Conservation (phyloP, 1,140 invertebrate genomes). For the Chrysomallon squamiferum region DNA sequence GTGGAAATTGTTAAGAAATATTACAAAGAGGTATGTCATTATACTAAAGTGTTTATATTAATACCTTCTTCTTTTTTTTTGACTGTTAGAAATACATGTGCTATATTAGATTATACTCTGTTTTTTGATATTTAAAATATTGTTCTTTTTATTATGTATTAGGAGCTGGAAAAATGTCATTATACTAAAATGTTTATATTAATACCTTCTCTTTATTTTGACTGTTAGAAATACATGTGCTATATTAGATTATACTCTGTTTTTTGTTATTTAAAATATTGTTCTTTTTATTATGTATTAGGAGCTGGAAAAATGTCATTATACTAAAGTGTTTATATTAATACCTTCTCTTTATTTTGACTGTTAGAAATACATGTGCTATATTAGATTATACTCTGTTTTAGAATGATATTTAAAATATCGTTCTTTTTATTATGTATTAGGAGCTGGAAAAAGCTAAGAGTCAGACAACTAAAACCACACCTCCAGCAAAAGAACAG, state of each 20-base stretch:
- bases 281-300: conserved; percentile 9
- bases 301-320: conserved; percentile 21
- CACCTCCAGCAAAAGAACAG: neutral
- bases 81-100: too few species aligned
- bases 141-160: neutral
- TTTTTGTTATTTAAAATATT: too few species aligned
- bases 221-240: too few species aligned
- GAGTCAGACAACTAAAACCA: conserved; percentile 6
- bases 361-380: too few species aligned
- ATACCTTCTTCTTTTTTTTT: too few species aligned
- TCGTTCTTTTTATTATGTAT: neutral
- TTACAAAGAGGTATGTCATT: conserved; percentile 45
- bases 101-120: too few species aligned
- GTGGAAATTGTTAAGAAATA: conserved; percentile 50
- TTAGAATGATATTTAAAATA: too few species aligned
- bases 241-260: too few species aligned
- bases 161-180: conserved; percentile 25
- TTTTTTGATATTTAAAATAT: too few species aligned
- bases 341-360: too few species aligned
- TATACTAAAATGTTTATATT: neutral
- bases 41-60: neutral
- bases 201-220: too few species aligned
- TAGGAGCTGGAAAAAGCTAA: conserved; percentile 28
- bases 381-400: too few species aligned
- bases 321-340: neutral